phyloP scores from a whole-genome alignment of 2,113 vertebrate species.

The Sarotherodon lohbergeri region DNA sequence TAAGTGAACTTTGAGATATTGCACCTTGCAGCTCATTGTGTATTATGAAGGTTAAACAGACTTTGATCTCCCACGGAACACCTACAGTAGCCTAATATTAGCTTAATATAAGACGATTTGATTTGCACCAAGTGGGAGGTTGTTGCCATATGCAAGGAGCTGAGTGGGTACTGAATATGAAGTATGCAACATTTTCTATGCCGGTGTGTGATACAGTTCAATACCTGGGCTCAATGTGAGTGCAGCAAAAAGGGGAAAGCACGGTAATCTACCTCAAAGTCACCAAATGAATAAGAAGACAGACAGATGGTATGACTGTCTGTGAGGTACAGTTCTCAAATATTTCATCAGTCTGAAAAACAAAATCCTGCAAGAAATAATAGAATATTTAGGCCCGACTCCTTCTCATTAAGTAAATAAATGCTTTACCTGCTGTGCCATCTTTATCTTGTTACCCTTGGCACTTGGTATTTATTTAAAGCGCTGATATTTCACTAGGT shows the following conservation, averaged over 20 bases:
- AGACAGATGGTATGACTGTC: neutral
- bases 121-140: neutral
- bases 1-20: neutral
- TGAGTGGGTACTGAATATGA: neutral
- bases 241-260: neutral
- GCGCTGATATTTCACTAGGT: neutral
- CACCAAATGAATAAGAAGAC: neutral
- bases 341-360: neutral
- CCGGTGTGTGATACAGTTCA: neutral
- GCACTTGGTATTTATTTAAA: neutral
- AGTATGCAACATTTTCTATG: neutral
- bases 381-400: accelerated
- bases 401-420: neutral
- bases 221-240: neutral
- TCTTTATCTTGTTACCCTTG: neutral
- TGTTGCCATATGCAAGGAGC: neutral
- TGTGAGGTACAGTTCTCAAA: neutral
- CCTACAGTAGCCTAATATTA: neutral
- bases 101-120: accelerated
- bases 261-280: neutral
- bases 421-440: neutral
- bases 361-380: neutral
- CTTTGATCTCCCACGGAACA: neutral
- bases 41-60: neutral
- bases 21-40: neutral